phyloP scores from a whole-genome alignment of 2,888 invertebrate genomes.

The Metopia argyrocephala region DNA sequence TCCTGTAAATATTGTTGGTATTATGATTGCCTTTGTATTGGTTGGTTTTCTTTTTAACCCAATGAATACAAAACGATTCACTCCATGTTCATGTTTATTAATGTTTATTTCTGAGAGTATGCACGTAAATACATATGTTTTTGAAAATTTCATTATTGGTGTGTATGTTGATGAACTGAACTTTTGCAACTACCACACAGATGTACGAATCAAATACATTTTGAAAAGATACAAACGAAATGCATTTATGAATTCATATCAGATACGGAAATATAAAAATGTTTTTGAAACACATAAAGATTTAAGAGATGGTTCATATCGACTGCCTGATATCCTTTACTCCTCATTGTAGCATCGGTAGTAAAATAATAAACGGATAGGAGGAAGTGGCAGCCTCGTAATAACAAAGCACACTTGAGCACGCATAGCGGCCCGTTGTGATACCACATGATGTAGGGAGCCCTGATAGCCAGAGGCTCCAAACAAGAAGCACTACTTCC shows the following conservation, averaged over 20 bases:
- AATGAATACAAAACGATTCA: conserved; percentile 53
- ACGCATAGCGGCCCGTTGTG: too few relatives aligned
- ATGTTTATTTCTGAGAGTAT: conserved; percentile 17
- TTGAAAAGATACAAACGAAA: not conserved
- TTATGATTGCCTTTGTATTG: not conserved
- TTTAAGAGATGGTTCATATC: not conserved
- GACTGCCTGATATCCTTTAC: too few relatives aligned
- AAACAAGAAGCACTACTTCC: too few relatives aligned
- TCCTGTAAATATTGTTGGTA: not conserved
- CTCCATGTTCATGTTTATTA: conserved; percentile 28
- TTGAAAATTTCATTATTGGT: conserved; percentile 1
- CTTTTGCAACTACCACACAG: not conserved
- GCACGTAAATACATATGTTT: not conserved
- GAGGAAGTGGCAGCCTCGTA: too few relatives aligned
- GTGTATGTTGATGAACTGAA: conserved; percentile 13
- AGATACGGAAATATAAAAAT: not conserved
- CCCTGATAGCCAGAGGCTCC: too few relatives aligned
- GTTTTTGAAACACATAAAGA: not conserved
- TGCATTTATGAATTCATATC: not conserved
- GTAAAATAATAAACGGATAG: too few relatives aligned
- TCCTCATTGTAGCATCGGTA: too few relatives aligned
- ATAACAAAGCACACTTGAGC: too few relatives aligned
- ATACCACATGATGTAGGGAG: too few relatives aligned
- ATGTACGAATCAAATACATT: not conserved
- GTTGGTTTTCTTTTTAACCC: conserved; percentile 20